A percentile compares a stretch with the other conserved stretches of the same genome.
phyloP scores from a whole-genome alignment of 2,797 vertebrate genomes.

The Falco columbarius region DNA sequence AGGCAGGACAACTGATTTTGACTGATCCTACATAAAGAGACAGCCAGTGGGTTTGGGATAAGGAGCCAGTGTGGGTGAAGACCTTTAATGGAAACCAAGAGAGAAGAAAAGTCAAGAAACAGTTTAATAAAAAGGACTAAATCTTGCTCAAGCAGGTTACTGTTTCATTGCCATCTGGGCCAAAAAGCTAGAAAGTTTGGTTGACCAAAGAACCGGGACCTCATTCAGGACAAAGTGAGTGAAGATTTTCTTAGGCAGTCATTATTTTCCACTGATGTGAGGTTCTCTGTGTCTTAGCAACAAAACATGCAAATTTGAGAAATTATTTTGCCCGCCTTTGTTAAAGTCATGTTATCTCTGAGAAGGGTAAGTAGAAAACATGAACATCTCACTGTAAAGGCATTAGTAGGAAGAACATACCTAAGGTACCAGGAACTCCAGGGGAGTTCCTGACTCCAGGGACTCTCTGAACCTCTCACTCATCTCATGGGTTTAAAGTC shows the following conservation, averaged over 20 bases:
- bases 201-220: background rate
- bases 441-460: background rate
- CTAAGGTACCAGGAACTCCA: background rate
- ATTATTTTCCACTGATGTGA: background rate
- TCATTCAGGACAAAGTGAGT: background rate
- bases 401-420: background rate
- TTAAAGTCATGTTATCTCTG: background rate
- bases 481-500: background rate
- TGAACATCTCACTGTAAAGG: background rate
- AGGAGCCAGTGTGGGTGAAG: background rate
- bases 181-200: background rate
- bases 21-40: background rate
- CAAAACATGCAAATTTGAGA: background rate
- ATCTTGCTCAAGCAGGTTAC: background rate
- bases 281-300: background rate
- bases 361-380: background rate
- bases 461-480: background rate
- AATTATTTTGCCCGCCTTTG: background rate
- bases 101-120: background rate
- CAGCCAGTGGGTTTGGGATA: background rate
- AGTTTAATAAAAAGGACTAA: background rate
- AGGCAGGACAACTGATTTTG: background rate
- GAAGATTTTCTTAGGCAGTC: background rate
- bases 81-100: background rate
- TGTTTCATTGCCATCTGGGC: background rate